Base-by-base conservation (phyloP, 2,888 invertebrate species). In the Diadegma fenestrale region DNA sequence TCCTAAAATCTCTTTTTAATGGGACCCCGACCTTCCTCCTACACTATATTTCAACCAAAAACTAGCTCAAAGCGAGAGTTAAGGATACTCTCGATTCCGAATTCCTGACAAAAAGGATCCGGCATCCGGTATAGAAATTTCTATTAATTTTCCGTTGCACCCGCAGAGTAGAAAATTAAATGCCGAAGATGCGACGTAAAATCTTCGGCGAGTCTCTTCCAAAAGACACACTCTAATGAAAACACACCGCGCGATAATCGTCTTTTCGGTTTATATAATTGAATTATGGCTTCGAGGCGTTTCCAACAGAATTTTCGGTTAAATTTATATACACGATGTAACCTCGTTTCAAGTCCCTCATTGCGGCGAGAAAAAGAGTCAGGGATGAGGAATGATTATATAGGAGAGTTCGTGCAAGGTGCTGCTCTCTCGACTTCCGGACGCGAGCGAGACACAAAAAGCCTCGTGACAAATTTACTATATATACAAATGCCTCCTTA, bases 1-100 rank as follows among this genome's bases (percentile, higher is more conserved):
- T 85, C 85, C 88, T 89, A 89, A 93, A 93, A 94, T 93, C 92
- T 89, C 89, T 92, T 93, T 93, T 93, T 93, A 93, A 93, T 92
- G 91, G 89, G 84, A 87, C 88, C 77, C 69, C 66, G 80, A 87
- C 85, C 83, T 78, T 76, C 83, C 83, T 86, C 68, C 75, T 71
- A 64, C n/a, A n/a, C 72, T 77, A 61, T 77, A 61, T 73, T 80
- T 69, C 41, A 73, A 58, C 77, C 73, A 64, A 66, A 80, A 85
- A 68, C 48, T 68, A 48, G 54, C 54, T 41, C 22, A 68, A 51
- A n/a, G n/a, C 17, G 58, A 17, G 48, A 63, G 41, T 37, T 41
- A 45, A 58, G 41, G 64, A 43, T 69, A 77, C 68, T 48, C 68
- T 30, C 51, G 71, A 72, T 82, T 72, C 72, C 54, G 54, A 82